Evolutionary conservation across 2,797 vertebrate genomes (phyloP), one percentile per base, ranked within the genome.

Genomic region (Karalla daura): DNA sequence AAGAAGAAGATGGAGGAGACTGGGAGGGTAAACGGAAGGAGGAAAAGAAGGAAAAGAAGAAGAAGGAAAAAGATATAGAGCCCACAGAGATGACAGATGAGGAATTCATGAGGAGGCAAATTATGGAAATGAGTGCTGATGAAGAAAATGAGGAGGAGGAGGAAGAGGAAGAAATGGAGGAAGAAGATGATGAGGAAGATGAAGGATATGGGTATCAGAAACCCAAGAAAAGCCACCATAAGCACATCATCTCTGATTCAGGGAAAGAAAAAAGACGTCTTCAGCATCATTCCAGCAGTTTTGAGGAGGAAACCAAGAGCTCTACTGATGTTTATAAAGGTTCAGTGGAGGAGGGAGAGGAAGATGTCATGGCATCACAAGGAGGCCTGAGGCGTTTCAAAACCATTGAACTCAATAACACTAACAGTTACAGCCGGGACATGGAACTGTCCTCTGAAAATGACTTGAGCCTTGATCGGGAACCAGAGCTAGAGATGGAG

Each of bases 401-500:
- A 88, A 99, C 98, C 15, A 99, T 99, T 0, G 98, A 99, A 80
- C 93, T 99, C 58, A 99, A 98, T 80, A 99, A 96, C 90, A 97
- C 97, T 0, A 97, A 94, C 5, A 94, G 95, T 79, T 99, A 97
- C 0, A 88, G 93, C 64, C 91, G 95, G 36, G 97, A 98, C 78
- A 95, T 96, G 63, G 97, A 98, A 63, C 86, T 97, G 50, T 88
- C 92, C 81, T 94, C 88, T 77, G 96, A 96, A 74, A 93, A 94
- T 0, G 97, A 98, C 28, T 61, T 96, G 50, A 94, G 89, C 75
- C 90, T 97, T 73, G 98, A 99, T 76, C 89, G 97, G 43, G 98
- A 99, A 72, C 98, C 98, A 0, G 98, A 99, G 86, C 89, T 99
- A 53, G 98, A 99, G 89, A 99, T 99, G 98, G 98, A 99, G 88